A percentile compares a stretch with the other conserved stretches of the same genome.
Evolutionary conservation across 2,888 invertebrate species (phyloP).

Genomic region (Cenopis cana): DNA sequence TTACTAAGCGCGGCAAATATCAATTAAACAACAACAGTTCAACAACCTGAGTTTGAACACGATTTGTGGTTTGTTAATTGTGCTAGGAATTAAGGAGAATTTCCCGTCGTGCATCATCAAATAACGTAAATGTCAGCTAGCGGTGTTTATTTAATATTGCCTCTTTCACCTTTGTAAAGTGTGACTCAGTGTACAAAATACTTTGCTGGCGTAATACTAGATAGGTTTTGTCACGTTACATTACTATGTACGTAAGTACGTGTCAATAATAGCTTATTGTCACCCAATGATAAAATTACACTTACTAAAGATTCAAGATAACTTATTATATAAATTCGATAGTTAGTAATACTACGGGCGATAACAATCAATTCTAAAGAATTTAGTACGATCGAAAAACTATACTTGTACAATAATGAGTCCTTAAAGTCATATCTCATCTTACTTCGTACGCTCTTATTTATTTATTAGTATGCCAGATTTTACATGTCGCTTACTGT

Average conservation of each 20-base stretch:
- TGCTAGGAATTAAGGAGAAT: constrained; percentile 24
- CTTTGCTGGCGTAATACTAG: constrained; percentile 29
- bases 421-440: too few relatives aligned
- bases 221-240: constrained; percentile 27
- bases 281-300: constrained; percentile 12
- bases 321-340: too few relatives aligned
- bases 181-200: constrained; percentile 18
- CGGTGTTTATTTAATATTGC: constrained; percentile 3
- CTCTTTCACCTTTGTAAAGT: constrained; percentile 11
- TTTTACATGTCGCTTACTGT: too few relatives aligned
- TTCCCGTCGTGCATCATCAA: constrained; percentile 35
- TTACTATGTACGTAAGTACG: constrained; percentile 21
- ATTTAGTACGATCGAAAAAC: too few relatives aligned
- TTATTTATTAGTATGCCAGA: too few relatives aligned
- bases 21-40: constrained; percentile 37
- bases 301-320: not conserved
- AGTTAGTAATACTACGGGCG: too few relatives aligned
- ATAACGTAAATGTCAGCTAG: constrained; percentile 32
- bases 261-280: constrained; percentile 22
- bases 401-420: too few relatives aligned
- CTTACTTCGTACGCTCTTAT: too few relatives aligned
- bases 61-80: constrained; percentile 30
- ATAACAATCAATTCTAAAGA: too few relatives aligned
- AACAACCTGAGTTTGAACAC: constrained; percentile 34
- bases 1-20: constrained; percentile 38